Conservation (phyloP, 2,888 invertebrate species). For the Tetrapedia diversipes region DNA sequence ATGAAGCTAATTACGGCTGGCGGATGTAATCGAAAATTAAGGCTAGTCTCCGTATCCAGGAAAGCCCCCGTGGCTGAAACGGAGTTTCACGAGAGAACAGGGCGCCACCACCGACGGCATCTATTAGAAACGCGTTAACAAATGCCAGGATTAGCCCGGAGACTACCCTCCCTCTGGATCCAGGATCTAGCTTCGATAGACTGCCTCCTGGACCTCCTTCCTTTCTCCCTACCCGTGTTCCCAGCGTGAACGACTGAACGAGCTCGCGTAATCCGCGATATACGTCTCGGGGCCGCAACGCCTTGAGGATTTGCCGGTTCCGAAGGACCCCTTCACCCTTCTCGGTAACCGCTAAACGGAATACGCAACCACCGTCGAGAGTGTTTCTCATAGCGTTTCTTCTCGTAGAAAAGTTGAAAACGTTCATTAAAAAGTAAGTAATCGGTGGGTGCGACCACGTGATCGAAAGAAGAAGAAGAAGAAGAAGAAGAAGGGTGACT, state of each 20-base stretch:
- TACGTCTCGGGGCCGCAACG: slow-evolving; percentile 66
- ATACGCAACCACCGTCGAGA: too few species aligned
- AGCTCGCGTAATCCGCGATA: slow-evolving; percentile 64
- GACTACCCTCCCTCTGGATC: slow-evolving; percentile 52
- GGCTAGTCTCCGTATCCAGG: slow-evolving; percentile 64
- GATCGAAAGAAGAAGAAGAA: not conserved
- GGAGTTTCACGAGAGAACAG: slow-evolving; percentile 42
- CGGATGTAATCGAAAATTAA: slow-evolving; percentile 71
- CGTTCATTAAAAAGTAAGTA: not conserved
- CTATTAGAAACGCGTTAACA: slow-evolving; percentile 81
- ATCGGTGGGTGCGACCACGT: too few species aligned
- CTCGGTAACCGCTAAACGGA: not conserved
- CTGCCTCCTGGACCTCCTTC: slow-evolving; percentile 11
- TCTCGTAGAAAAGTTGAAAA: not conserved
- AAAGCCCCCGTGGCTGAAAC: slow-evolving; percentile 51
- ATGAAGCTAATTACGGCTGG: slow-evolving; percentile 61
- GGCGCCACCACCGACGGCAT: slow-evolving; percentile 62
- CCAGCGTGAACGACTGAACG: slow-evolving; percentile 26
- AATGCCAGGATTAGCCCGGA: slow-evolving; percentile 76
- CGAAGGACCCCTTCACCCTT: not conserved
- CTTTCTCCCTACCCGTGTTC: slow-evolving; percentile 18
- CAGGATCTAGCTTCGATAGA: slow-evolving; percentile 48
- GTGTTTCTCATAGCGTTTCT: too few species aligned
- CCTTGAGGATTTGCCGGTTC: slow-evolving; percentile 55
- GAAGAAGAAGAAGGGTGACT: slow-evolving; percentile 27